phyloP scores from a whole-genome alignment of 2,888 invertebrate genomes.

The Lycocerus yunnanus region DNA sequence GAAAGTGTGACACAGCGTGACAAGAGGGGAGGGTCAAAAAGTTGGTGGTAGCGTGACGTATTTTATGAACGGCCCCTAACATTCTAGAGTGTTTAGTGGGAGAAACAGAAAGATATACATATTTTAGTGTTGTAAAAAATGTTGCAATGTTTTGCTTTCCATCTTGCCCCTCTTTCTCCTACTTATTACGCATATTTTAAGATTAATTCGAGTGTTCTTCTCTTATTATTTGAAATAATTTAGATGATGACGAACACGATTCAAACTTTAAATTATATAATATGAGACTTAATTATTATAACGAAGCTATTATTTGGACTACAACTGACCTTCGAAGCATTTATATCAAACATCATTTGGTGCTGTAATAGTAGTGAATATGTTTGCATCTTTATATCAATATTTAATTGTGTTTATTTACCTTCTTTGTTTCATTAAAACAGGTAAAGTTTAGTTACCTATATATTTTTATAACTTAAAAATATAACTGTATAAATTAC shows the following conservation, averaged over 20 bases:
- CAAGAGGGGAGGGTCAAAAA: too few relatives aligned
- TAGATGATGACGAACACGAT: background rate
- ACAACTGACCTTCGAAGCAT: conserved; percentile 21
- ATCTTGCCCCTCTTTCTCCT: background rate
- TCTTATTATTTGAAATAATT: background rate
- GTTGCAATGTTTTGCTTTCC: background rate
- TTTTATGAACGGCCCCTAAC: too few relatives aligned
- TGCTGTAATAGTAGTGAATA: conserved; percentile 7
- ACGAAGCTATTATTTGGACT: conserved; percentile 24
- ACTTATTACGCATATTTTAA: background rate
- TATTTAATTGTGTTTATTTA: background rate
- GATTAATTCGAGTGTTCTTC: background rate
- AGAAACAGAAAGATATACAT: too few relatives aligned
- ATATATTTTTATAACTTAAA: background rate
- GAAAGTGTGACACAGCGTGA: too few relatives aligned
- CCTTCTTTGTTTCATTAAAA: background rate
- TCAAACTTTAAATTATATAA: conserved; percentile 23
- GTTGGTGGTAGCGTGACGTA: too few relatives aligned
- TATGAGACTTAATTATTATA: conserved; percentile 19
- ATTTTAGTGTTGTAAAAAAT: too few relatives aligned
- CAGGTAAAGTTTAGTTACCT: background rate
- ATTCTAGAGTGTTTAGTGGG: too few relatives aligned
- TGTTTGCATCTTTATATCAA: conserved; percentile 1
- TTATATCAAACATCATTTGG: conserved; percentile 6
- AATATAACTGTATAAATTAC: background rate